Evolutionary conservation across 2,113 vertebrate genomes (phyloP).

Genomic region (Steatornis caripensis): DNA sequence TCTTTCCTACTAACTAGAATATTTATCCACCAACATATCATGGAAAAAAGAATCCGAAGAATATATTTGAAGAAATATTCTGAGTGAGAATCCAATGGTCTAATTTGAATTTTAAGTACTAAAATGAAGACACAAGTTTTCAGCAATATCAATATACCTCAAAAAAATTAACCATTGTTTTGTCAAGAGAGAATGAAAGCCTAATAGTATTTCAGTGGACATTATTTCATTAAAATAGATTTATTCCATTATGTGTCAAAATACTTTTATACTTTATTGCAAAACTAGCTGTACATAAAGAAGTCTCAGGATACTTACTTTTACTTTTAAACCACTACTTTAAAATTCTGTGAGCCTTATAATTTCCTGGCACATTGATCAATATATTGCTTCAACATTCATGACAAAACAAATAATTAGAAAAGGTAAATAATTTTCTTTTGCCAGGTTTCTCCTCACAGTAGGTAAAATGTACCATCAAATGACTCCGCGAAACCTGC

Average conservation of each 20-base stretch:
- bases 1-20: neutral
- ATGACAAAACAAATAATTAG: neutral
- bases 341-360: neutral
- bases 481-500: neutral
- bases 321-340: neutral
- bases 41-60: neutral
- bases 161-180: neutral
- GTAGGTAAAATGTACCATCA: rapidly evolving
- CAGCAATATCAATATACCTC: neutral
- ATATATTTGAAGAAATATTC: neutral
- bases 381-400: neutral
- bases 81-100: neutral
- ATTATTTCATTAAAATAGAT: neutral
- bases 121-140: neutral
- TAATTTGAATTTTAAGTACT: neutral
- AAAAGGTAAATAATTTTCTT: neutral
- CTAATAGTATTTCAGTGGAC: neutral
- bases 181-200: neutral
- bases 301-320: neutral
- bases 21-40: neutral
- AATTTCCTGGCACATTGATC: neutral
- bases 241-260: neutral
- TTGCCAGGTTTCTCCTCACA: neutral
- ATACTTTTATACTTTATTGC: neutral
- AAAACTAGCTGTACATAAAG: neutral